These are phyloP conservation scores for Nothoprocta perdicaria DNA, from an alignment of 2,113 vertebrate species.

Conservation along the genomic window DNA sequence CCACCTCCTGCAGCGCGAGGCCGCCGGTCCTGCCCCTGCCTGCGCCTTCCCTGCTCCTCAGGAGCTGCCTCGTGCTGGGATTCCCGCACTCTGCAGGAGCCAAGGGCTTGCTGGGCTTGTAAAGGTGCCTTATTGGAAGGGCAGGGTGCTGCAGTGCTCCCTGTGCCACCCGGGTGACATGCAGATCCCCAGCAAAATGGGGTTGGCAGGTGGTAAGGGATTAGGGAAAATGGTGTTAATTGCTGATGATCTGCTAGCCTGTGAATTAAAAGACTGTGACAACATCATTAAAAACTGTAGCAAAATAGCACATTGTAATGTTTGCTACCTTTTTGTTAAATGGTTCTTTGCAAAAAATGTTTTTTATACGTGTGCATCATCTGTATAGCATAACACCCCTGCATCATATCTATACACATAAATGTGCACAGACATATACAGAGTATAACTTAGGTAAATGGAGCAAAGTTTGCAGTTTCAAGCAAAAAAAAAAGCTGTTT, in stretches of 20 bases:
- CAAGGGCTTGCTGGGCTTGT: background rate
- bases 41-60: background rate
- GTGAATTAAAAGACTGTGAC: background rate
- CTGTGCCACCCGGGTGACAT: background rate
- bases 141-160: background rate
- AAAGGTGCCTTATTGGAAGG: background rate
- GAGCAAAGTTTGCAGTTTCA: background rate
- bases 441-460: background rate
- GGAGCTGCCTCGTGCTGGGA: background rate
- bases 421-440: background rate
- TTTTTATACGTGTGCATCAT: background rate
- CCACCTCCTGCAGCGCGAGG: fast-evolving
- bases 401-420: background rate
- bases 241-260: background rate
- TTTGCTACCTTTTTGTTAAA: background rate
- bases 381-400: background rate
- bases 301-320: background rate
- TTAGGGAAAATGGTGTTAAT: slow-evolving; percentile 29
- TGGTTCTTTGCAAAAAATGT: background rate
- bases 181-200: background rate
- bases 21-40: background rate
- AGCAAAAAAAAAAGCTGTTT: background rate
- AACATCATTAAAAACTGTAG: background rate
- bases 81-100: background rate
- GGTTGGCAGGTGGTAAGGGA: slow-evolving; percentile 23